These are phyloP conservation scores for Druon quercuslanigerum DNA, from an alignment of 1,140 invertebrate genomes.

Conservation along the genomic window DNA sequence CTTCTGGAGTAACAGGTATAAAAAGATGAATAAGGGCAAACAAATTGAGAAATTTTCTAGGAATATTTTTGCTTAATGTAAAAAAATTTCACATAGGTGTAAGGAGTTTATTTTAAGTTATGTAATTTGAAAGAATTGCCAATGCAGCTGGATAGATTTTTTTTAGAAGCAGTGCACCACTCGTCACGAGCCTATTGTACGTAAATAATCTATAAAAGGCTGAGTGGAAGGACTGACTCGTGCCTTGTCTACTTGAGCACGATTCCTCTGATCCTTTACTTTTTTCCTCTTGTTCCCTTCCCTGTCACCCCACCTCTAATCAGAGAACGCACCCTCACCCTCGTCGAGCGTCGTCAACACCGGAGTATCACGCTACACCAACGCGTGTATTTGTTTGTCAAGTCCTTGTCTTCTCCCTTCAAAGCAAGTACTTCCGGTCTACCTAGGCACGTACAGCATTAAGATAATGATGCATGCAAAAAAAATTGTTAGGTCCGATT, in stretches of 20 bases:
- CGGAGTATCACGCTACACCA: conserved; percentile 65
- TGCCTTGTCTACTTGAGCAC: conserved; percentile 75
- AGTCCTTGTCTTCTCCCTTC: conserved; percentile 47
- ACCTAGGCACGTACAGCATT: conserved; percentile 22
- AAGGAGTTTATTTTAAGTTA: no score
- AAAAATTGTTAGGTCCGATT: neutral
- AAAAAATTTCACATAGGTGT: no score
- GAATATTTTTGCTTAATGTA: no score
- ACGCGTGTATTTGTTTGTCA: conserved; percentile 72
- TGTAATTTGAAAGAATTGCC: no score
- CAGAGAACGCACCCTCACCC: conserved; percentile 48
- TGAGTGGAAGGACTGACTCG: conserved; percentile 70
- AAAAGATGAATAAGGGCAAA: no score
- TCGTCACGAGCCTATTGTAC: conserved; percentile 68
- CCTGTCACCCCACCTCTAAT: conserved; percentile 43
- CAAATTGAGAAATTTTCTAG: no score
- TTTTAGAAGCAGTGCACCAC: conserved; percentile 42
- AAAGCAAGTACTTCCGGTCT: conserved; percentile 47
- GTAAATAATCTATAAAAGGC: conserved; percentile 75
- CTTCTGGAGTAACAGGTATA: no score
- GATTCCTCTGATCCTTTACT: conserved; percentile 69
- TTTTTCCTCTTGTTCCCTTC: conserved; percentile 61
- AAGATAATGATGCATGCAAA: conserved; percentile 26
- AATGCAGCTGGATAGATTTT: neutral
- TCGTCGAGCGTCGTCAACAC: conserved; percentile 47